Conservation (phyloP, 2,888 invertebrate species). For the Callimorpha dominula region DNA sequence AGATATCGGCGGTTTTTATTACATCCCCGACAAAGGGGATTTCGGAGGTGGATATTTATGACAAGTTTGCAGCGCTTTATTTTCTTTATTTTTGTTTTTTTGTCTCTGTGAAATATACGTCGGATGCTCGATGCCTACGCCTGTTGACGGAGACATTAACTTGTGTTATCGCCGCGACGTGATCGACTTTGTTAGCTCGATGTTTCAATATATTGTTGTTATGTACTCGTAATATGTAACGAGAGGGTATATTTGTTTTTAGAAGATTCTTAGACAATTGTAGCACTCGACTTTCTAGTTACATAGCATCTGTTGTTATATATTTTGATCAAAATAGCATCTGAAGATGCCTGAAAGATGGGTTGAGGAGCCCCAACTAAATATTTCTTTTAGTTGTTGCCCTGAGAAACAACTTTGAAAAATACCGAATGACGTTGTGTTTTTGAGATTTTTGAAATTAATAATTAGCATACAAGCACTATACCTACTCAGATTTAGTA, state of each 20-base stretch:
- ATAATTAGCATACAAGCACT: too few species aligned
- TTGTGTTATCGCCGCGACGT: slow-evolving; percentile 57
- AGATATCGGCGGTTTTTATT: slow-evolving; percentile 68
- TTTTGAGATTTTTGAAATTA: too few species aligned
- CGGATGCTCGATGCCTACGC: slow-evolving; percentile 54
- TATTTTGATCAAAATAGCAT: too few species aligned
- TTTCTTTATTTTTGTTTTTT: slow-evolving; percentile 58
- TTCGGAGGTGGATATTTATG: slow-evolving; percentile 65
- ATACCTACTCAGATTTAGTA: too few species aligned
- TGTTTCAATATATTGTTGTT: slow-evolving; percentile 49
- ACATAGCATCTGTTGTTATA: slow-evolving; percentile 7
- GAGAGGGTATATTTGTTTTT: slow-evolving; percentile 32
- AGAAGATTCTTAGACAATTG: slow-evolving; percentile 27
- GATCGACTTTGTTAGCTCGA: slow-evolving; percentile 49
- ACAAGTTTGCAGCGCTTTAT: slow-evolving; percentile 61
- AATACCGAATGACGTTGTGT: too few species aligned
- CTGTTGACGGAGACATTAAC: slow-evolving; percentile 51
- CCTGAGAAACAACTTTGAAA: too few species aligned
- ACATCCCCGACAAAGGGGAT: slow-evolving; percentile 58
- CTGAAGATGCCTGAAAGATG: too few species aligned
- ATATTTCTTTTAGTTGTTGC: too few species aligned
- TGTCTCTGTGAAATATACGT: slow-evolving; percentile 56
- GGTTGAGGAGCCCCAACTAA: too few species aligned
- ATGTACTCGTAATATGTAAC: slow-evolving; percentile 36
- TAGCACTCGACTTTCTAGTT: slow-evolving; percentile 20